These are phyloP conservation scores for Drosophila kikkawai DNA, from an alignment of 1,140 invertebrate species.

Conservation along the genomic window DNA sequence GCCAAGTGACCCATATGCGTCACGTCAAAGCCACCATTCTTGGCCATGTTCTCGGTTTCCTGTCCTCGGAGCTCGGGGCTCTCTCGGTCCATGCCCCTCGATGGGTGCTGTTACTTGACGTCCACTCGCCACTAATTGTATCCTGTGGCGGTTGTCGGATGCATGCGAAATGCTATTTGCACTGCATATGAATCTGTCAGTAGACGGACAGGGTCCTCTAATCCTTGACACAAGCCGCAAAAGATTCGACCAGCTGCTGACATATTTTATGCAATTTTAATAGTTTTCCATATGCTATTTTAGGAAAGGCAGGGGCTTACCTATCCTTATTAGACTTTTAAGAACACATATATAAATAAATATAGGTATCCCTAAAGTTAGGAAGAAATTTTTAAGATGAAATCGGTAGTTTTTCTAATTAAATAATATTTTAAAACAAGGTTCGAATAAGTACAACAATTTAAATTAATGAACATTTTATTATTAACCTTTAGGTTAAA, in stretches of 20 bases:
- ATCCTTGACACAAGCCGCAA: slow-evolving; percentile 17
- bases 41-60: slow-evolving; percentile 33
- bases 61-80: slow-evolving; percentile 2
- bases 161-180: slow-evolving; percentile 42
- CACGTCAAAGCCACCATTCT: slow-evolving; percentile 38
- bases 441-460: neutral
- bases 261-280: slow-evolving; percentile 15
- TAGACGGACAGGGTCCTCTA: neutral
- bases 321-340: neutral
- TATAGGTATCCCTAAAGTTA: neutral
- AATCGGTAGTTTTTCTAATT: neutral
- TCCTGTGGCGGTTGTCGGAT: slow-evolving; percentile 42
- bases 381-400: neutral
- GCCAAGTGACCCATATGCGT: slow-evolving; percentile 52
- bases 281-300: neutral
- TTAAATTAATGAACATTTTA: neutral
- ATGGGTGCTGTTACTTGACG: slow-evolving; percentile 40
- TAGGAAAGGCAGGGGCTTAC: neutral
- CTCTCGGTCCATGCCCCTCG: neutral
- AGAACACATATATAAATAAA: neutral
- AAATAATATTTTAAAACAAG: neutral
- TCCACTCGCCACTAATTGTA: slow-evolving; percentile 67
- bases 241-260: slow-evolving; percentile 39
- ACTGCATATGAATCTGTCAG: slow-evolving; percentile 16
- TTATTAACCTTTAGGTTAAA: neutral